Evolutionary conservation across 2,888 invertebrate genomes (phyloP), one percentile per base, ranked within the genome.

Genomic region (Mimachlamys varia): DNA sequence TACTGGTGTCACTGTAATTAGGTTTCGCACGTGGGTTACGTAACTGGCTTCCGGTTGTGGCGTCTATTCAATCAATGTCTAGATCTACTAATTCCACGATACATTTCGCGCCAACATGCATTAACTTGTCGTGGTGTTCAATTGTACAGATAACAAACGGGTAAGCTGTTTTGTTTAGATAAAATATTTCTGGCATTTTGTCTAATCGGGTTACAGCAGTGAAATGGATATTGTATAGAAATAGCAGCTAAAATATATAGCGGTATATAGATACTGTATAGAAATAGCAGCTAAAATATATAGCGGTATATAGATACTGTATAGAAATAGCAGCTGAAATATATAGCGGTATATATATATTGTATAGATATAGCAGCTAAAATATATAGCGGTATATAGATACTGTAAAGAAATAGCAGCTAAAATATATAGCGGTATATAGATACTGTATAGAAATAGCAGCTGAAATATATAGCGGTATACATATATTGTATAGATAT

Each of bases 51-150:
- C 76, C 76, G 76, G 58, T 58, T 19, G 58, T 22, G 58, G 76
- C 76, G 76, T 76, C 76, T 27, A 12, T 33, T 76, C 27, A 27
- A 76, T 76, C 76, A 76, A 76, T 33, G 76, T 76, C 76, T 76
- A 33, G 12, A 22, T 76, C 27, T 33, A 33, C 76, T 76, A 76
- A 76, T 76, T 27, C 76, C 76, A 33, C 76, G 76, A 76, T 76
- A 76, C 76, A 76, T 76, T 76, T 76, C 76, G 76, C 76, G 76
- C 76, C 76, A 76, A 76, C 10, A 76, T 13, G 76, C 76, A 58
- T 76, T 76, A 76, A 76, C 33, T 76, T 76, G 27, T 27, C 76
- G 13, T 76, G 76, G 76, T 76, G 33, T 76, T 76, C 76, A 76
- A 76, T 76, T 27, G 76, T 76, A 33, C 33, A 76, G 76, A 76